These are phyloP conservation scores for Tigriopus californicus DNA, from an alignment of 2,888 invertebrate genomes.

Conservation along the genomic window DNA sequence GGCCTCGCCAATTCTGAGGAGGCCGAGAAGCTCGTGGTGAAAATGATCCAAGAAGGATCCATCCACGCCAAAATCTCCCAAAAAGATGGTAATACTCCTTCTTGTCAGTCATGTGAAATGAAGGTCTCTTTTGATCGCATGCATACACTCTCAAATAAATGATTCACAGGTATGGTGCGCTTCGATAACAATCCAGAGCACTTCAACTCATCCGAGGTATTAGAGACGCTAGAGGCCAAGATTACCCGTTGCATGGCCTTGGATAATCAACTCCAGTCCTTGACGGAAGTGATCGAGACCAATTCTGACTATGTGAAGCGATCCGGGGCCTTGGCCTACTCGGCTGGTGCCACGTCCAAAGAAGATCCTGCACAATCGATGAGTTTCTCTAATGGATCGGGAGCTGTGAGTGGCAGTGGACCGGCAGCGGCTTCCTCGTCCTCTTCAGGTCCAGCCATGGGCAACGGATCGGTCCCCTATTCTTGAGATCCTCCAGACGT, in stretches of 20 bases:
- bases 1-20: constrained; percentile 56
- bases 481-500: too few relatives aligned
- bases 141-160: not conserved
- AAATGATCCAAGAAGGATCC: constrained; percentile 94
- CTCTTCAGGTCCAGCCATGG: too few relatives aligned
- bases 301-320: constrained; percentile 58
- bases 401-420: too few relatives aligned
- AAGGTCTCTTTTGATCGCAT: not conserved
- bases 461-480: too few relatives aligned
- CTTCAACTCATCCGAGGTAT: constrained; percentile 71
- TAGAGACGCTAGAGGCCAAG: constrained; percentile 60
- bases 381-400: too few relatives aligned
- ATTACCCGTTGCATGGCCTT: constrained; percentile 54
- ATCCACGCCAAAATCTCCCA: constrained; percentile 93
- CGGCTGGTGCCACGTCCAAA: not conserved
- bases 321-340: constrained; percentile 16
- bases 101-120: too few relatives aligned
- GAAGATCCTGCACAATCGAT: too few relatives aligned
- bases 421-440: too few relatives aligned
- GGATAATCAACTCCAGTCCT: constrained; percentile 66
- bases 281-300: constrained; percentile 86
- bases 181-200: constrained; percentile 91
- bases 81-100: constrained; percentile 54
- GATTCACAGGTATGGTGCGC: constrained; percentile 60
- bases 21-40: constrained; percentile 79